Evolutionary conservation across 2,888 invertebrate species (phyloP).

Genomic region (Belgica antarctica): DNA sequence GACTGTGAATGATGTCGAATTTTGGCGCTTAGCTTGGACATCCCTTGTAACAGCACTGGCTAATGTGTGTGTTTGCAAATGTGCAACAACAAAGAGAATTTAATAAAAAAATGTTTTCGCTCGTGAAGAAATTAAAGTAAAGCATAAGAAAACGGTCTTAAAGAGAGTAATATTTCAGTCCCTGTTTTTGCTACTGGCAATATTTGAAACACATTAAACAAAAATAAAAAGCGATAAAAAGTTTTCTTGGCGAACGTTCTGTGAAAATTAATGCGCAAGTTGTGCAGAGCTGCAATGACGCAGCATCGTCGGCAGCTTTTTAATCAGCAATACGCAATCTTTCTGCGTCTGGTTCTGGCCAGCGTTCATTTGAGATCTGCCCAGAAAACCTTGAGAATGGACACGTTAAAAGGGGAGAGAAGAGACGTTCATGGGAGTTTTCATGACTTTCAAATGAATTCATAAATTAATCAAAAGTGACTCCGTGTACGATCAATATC

Average conservation of each 20-base stretch:
- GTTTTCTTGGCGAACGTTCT: background rate
- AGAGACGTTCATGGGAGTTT: conserved; percentile 33
- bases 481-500: conserved; percentile 30
- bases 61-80: no score
- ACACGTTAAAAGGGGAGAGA: conserved; percentile 3
- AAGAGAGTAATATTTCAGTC: no score
- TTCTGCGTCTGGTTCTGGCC: no score
- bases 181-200: conserved; percentile 38
- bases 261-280: no score
- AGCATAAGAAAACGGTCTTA: no score
- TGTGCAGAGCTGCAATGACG: background rate
- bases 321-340: background rate
- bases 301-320: background rate
- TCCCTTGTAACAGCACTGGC: no score
- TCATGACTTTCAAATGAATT: conserved; percentile 42
- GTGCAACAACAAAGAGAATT: no score
- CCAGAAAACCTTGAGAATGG: background rate
- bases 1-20: background rate
- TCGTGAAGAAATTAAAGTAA: no score
- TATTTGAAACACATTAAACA: conserved; percentile 41
- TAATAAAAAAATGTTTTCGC: no score
- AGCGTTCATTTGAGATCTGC: no score
- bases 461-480: conserved; percentile 37
- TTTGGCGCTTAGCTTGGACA: background rate
- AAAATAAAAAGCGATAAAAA: conserved; percentile 32